Conservation (phyloP, 2,797 vertebrate genomes). For the Sebastes flavidus region DNA sequence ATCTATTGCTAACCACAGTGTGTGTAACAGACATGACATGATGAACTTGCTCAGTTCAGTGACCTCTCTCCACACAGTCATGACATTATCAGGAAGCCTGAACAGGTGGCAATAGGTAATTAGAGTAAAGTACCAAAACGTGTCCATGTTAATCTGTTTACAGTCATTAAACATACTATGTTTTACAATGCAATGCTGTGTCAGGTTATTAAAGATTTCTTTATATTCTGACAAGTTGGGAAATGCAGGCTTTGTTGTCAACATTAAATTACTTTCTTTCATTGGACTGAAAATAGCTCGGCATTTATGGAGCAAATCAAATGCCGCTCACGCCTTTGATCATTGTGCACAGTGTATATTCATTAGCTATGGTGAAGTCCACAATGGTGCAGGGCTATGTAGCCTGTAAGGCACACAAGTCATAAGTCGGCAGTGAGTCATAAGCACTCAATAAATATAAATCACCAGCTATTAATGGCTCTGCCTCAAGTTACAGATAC, state of each 20-base stretch:
- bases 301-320: slow-evolving; percentile 30
- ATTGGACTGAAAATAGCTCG: slow-evolving; percentile 18
- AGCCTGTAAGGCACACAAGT: slow-evolving; percentile 5
- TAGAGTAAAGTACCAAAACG: neutral
- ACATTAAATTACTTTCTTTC: slow-evolving; percentile 21
- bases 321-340: slow-evolving; percentile 37
- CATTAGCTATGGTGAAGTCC: slow-evolving; percentile 20
- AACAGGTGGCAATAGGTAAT: neutral
- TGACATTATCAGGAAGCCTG: slow-evolving; percentile 20
- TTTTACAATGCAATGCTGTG: slow-evolving; percentile 14
- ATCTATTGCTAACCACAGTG: neutral
- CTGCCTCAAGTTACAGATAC: neutral
- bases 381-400: slow-evolving; percentile 2
- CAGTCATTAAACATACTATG: slow-evolving; percentile 3
- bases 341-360: slow-evolving; percentile 13
- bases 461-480: slow-evolving; percentile 29
- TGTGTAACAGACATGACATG: slow-evolving; percentile 3
- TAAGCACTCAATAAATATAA: slow-evolving; percentile 44
- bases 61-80: slow-evolving; percentile 6
- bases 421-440: slow-evolving; percentile 42
- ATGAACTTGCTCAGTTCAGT: slow-evolving; percentile 15
- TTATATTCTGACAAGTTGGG: slow-evolving; percentile 13
- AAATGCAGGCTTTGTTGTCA: slow-evolving; percentile 27
- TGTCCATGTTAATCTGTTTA: slow-evolving; percentile 9
- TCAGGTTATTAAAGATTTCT: slow-evolving; percentile 2